phyloP scores from a whole-genome alignment of 2,797 vertebrate genomes.

The Prunella strophiata region DNA sequence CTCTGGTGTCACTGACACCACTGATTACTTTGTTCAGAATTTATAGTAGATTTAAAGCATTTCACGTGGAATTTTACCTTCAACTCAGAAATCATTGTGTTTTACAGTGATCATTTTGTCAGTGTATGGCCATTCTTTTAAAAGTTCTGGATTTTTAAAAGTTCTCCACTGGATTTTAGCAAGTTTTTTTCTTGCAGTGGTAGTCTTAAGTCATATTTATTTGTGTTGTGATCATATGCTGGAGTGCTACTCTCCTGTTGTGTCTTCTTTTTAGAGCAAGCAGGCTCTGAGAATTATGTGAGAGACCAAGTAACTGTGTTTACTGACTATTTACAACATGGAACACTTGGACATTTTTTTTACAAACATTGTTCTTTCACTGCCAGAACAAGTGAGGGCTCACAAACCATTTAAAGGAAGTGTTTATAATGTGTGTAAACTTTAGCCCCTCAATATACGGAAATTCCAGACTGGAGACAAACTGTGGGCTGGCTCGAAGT shows the following conservation, averaged over 20 bases:
- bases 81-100: background rate
- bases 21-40: background rate
- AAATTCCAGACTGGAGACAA: constrained; percentile 33
- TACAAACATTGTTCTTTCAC: background rate
- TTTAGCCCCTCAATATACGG: background rate
- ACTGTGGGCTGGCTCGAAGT: background rate
- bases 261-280: background rate
- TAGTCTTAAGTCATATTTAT: background rate
- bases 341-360: background rate
- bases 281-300: background rate
- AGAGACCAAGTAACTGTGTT: background rate
- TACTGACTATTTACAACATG: background rate
- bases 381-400: background rate
- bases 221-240: background rate
- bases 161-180: background rate
- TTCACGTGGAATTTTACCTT: background rate
- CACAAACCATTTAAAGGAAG: background rate
- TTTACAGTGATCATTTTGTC: background rate
- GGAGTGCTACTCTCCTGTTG: background rate
- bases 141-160: too few relatives aligned
- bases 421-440: background rate
- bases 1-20: background rate
- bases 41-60: background rate
- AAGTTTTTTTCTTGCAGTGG: background rate
- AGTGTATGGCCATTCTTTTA: background rate